Conservation (phyloP, 2,113 vertebrate genomes). For the Thryonomys swinderianus region DNA sequence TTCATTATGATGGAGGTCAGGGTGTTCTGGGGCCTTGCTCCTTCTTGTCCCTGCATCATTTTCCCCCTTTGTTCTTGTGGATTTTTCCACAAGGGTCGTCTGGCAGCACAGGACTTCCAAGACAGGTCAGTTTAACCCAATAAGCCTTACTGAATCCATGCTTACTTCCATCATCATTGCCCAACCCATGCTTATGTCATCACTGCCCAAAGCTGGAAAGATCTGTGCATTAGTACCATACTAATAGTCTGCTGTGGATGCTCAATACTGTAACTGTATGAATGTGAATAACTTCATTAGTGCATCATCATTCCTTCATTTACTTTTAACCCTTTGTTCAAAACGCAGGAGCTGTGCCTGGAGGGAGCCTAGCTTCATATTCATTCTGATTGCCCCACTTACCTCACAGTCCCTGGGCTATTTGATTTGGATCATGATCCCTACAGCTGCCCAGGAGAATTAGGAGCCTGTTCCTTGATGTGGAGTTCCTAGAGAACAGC, state of each 20-base stretch:
- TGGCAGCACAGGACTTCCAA: not conserved
- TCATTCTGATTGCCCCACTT: accelerated
- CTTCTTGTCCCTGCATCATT: not conserved
- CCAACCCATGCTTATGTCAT: not conserved
- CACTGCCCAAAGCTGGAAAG: not conserved
- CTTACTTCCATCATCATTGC: not conserved
- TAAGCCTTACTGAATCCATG: not conserved
- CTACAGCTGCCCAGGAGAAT: not conserved
- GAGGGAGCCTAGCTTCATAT: not conserved
- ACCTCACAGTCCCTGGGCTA: not conserved
- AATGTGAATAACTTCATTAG: too few relatives aligned
- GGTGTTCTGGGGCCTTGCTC: not conserved
- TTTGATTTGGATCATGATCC: not conserved
- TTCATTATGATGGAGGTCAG: not conserved
- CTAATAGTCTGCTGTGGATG: not conserved
- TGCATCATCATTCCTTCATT: not conserved
- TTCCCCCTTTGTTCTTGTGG: not conserved
- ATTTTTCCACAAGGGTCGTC: not conserved
- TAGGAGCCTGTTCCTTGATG: not conserved
- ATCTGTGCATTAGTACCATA: not conserved
- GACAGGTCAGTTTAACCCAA: not conserved
- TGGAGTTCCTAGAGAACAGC: not conserved
- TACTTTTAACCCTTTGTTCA: not conserved
- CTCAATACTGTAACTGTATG: too few relatives aligned
- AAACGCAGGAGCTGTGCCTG: not conserved